Evolutionary conservation across 2,888 invertebrate genomes (phyloP).

Genomic region (Melitaea athalia): DNA sequence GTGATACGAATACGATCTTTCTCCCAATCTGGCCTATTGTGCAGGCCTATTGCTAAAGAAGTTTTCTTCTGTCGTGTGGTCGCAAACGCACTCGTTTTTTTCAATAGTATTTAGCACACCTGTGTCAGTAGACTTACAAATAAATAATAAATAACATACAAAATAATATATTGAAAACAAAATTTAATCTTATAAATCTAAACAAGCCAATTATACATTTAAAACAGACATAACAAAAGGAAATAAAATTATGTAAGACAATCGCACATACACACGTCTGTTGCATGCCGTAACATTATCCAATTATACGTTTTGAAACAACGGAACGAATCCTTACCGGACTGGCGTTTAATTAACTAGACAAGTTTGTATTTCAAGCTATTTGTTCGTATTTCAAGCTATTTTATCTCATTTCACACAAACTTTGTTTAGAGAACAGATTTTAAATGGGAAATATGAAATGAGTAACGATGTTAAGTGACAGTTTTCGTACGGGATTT

Average conservation of each 20-base stretch:
- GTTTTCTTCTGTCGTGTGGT: no score
- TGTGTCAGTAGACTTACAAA: no score
- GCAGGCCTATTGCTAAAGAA: no score
- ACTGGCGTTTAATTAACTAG: slow-evolving; percentile 63
- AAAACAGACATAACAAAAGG: slow-evolving; percentile 7
- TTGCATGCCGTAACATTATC: slow-evolving; percentile 39
- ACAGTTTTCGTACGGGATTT: slow-evolving; percentile 25
- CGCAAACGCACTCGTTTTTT: no score
- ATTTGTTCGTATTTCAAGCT: slow-evolving; percentile 28
- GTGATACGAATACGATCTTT: no score
- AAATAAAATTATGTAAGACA: slow-evolving; percentile 26
- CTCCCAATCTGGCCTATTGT: no score
- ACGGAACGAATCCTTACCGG: slow-evolving; percentile 43
- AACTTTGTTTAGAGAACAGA: slow-evolving; percentile 28
- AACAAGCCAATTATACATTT: neutral
- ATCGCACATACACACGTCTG: slow-evolving; percentile 9
- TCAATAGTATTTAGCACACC: no score
- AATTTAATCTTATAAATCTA: neutral
- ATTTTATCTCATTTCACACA: slow-evolving; percentile 30
- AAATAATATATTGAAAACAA: no score
- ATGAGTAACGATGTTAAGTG: slow-evolving; percentile 37
- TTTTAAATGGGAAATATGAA: slow-evolving; percentile 32
- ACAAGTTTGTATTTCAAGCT: slow-evolving; percentile 23
- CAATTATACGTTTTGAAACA: slow-evolving; percentile 49
- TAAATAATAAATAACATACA: no score